A percentile compares a stretch with the other conserved stretches of the same genome.
These are phyloP conservation scores for Malurus melanocephalus DNA, from an alignment of 2,113 vertebrate genomes.

Conservation along the genomic window DNA sequence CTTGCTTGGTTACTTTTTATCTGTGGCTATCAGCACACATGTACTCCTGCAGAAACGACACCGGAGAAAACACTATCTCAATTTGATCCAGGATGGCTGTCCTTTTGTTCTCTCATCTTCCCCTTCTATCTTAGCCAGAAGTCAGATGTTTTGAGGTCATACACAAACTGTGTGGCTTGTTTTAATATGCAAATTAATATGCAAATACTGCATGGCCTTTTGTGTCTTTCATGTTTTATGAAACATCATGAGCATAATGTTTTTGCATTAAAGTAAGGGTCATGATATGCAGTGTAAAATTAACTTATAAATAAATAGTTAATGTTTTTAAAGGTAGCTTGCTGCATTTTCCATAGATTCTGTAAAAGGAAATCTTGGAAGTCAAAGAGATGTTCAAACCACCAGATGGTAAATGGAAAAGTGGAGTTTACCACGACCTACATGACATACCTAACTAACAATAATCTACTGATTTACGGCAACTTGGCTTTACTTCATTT, in stretches of 20 bases:
- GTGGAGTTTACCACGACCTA: rapidly evolving
- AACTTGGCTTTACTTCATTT: background rate
- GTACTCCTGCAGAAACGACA: background rate
- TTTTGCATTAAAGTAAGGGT: background rate
- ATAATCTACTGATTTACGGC: background rate
- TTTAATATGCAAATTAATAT: background rate
- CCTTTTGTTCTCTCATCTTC: background rate
- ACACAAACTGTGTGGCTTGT: background rate
- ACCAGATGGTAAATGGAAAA: background rate
- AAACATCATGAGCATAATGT: background rate
- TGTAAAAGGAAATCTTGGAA: background rate
- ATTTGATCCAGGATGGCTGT: background rate
- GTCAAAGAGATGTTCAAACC: background rate
- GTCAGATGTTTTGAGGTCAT: background rate
- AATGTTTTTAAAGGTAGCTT: background rate
- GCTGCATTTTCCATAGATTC: background rate
- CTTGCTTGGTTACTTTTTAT: background rate
- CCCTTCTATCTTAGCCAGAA: background rate
- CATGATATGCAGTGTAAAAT: background rate
- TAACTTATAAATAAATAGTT: background rate
- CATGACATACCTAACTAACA: background rate
- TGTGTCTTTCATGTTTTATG: background rate
- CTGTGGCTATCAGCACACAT: background rate
- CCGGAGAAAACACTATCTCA: background rate
- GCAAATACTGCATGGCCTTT: background rate